phyloP scores from a whole-genome alignment of 2,113 vertebrate genomes.

The Stigmatopora argus region DNA sequence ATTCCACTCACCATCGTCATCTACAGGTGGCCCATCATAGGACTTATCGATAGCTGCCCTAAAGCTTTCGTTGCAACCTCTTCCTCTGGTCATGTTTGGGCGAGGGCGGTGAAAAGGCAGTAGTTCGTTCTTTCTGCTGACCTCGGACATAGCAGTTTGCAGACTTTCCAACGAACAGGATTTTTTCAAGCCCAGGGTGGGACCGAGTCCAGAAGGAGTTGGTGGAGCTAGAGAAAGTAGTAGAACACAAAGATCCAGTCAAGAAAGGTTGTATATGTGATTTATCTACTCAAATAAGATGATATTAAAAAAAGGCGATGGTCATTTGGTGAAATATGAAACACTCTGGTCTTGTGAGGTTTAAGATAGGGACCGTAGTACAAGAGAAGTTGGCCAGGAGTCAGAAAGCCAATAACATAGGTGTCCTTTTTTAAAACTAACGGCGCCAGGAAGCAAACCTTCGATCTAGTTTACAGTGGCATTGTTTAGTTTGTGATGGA shows the following conservation, averaged over 20 bases:
- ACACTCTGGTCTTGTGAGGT: conserved; percentile 1
- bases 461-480: conserved; percentile 45
- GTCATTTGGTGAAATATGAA: neutral
- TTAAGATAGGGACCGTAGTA: conserved; percentile 6
- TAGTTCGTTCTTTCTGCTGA: conserved; percentile 81
- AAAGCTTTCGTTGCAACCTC: conserved; percentile 97
- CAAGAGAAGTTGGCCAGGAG: neutral
- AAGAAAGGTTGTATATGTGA: too few species aligned
- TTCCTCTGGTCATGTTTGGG: conserved; percentile 87
- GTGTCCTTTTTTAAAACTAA: conserved; percentile 23
- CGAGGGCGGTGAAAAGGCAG: conserved; percentile 91
- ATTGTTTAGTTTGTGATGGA: conserved; percentile 57
- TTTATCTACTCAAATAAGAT: neutral
- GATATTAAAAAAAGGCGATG: neutral
- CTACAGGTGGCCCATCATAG: conserved; percentile 87
- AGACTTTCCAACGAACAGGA: conserved; percentile 96
- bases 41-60: conserved; percentile 97
- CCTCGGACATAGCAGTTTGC: conserved; percentile 92
- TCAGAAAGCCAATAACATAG: conserved; percentile 6
- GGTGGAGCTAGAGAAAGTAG: conserved; percentile 16
- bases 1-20: conserved; percentile 77
- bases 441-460: conserved; percentile 15
- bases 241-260: neutral
- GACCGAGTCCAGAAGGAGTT: conserved; percentile 77
- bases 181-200: conserved; percentile 92